These are phyloP conservation scores for Remorina albescens DNA, from an alignment of 2,797 vertebrate species.

Conservation along the genomic window DNA sequence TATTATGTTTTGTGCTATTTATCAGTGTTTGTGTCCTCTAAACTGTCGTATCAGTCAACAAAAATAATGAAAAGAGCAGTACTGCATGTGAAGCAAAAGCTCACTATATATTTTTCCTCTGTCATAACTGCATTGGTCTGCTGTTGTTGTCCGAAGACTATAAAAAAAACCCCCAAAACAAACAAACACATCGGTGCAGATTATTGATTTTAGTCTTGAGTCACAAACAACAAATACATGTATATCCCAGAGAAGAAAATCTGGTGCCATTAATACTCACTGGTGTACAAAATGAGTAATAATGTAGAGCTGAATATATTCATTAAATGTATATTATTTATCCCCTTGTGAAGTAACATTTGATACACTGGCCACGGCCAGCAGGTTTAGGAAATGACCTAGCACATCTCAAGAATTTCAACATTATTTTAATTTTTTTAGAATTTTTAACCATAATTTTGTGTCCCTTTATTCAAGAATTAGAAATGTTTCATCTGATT, in stretches of 20 bases:
- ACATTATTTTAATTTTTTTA: too few species aligned
- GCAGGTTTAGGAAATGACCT: not conserved
- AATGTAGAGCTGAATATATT: not conserved
- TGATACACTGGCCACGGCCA: not conserved
- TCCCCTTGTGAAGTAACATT: not conserved
- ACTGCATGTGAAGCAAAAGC: not conserved
- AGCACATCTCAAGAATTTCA: too few species aligned
- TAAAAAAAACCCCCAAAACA: too few species aligned
- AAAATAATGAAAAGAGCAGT: not conserved
- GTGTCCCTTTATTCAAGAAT: not conserved
- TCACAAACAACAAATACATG: not conserved
- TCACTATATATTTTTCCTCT: not conserved
- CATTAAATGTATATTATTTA: not conserved
- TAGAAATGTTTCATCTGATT: not conserved
- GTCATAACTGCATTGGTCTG: not conserved
- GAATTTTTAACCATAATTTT: too few species aligned
- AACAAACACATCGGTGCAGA: not conserved
- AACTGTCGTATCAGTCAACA: not conserved
- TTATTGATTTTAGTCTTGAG: not conserved
- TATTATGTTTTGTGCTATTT: not conserved
- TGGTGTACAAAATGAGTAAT: not conserved
- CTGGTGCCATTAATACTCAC: not conserved
- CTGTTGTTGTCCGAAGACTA: not conserved
- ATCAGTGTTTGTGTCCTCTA: not conserved
- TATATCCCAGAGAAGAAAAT: not conserved